These are phyloP conservation scores for Bombus haemorrhoidalis DNA, from an alignment of 1,140 invertebrate species.

Conservation along the genomic window DNA sequence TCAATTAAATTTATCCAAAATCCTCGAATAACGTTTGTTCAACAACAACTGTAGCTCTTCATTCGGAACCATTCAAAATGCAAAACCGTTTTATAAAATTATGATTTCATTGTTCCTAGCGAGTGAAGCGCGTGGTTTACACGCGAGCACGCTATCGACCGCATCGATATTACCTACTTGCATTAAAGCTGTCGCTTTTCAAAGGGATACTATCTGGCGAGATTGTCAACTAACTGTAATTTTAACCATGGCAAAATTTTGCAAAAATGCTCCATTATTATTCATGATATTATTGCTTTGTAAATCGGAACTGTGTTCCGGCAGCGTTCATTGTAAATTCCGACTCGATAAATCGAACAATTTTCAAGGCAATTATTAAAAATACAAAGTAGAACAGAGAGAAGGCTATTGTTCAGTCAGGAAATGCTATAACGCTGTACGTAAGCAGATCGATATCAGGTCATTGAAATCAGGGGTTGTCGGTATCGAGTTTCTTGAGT, in stretches of 20 bases:
- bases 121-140: background rate
- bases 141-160: background rate
- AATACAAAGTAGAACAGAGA: background rate
- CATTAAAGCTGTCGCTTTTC: background rate
- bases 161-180: background rate
- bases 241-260: background rate
- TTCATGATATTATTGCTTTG: background rate
- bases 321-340: background rate
- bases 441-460: background rate
- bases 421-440: background rate
- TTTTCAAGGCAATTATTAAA: background rate
- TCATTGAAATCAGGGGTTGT: background rate
- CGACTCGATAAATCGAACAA: background rate
- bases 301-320: background rate
- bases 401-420: background rate
- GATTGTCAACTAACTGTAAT: constrained; percentile 2
- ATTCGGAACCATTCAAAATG: background rate
- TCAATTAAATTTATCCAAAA: constrained; percentile 2
- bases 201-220: background rate
- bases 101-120: constrained; percentile 6
- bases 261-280: background rate
- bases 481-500: background rate
- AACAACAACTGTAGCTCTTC: background rate
- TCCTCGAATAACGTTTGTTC: background rate
- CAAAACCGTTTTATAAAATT: constrained; percentile 23